Evolutionary conservation across 2,888 invertebrate genomes (phyloP).

Genomic region (Drosophila diplacantha): DNA sequence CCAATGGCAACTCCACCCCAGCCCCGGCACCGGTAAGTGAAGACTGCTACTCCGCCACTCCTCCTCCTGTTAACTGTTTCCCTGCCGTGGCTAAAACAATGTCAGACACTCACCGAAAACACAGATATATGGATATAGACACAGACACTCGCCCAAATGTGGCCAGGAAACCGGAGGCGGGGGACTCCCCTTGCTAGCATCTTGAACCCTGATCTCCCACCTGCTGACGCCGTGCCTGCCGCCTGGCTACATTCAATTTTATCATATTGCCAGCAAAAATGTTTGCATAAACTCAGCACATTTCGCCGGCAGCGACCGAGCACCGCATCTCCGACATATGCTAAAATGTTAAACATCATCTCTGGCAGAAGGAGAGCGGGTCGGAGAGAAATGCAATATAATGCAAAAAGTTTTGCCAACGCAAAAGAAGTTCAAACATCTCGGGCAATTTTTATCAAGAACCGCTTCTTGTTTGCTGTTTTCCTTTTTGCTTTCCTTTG

Average conservation of each 20-base stretch:
- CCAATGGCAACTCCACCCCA: constrained; percentile 72
- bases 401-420: constrained; percentile 50
- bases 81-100: constrained; percentile 51
- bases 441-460: constrained; percentile 45
- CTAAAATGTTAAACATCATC: constrained; percentile 60
- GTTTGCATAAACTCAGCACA: constrained; percentile 62
- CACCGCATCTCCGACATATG: constrained; percentile 36
- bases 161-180: not conserved
- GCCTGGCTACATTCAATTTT: constrained; percentile 61
- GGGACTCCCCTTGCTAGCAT: not conserved
- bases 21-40: constrained; percentile 74
- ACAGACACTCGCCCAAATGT: constrained; percentile 35
- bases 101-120: constrained; percentile 43
- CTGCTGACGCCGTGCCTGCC: not conserved
- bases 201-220: constrained; percentile 2
- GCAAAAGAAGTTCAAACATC: constrained; percentile 49
- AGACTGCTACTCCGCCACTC: not conserved
- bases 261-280: constrained; percentile 63
- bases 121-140: constrained; percentile 22
- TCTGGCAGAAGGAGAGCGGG: constrained; percentile 15
- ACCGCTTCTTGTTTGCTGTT: constrained; percentile 40
- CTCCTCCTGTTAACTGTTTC: constrained; percentile 32
- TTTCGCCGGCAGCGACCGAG: constrained; percentile 47
- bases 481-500: constrained; percentile 21
- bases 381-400: constrained; percentile 53